Percentiles rank a stretch among this genome's conserved stretches.
Evolutionary conservation across 2,888 invertebrate genomes (phyloP).

Genomic region (Aporophyla lueneburgensis): DNA sequence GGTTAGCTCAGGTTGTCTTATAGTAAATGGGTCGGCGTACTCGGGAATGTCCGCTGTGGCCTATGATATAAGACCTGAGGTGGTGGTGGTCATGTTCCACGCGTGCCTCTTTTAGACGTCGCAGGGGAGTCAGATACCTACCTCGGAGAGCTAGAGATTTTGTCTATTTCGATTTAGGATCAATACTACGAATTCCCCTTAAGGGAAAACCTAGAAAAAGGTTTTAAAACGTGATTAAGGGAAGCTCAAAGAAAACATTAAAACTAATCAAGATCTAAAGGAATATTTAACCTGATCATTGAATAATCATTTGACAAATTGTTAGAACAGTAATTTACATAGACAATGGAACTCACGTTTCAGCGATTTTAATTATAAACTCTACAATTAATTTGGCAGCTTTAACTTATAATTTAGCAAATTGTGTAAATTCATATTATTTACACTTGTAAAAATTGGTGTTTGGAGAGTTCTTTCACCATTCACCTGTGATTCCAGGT

Average conservation of each 20-base stretch:
- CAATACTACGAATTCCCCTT: background rate
- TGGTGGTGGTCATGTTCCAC: no score
- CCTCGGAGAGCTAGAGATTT: no score
- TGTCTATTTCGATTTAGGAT: background rate
- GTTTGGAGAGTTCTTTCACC: constrained; percentile 38
- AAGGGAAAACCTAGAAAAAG: background rate
- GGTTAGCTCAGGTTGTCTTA: no score
- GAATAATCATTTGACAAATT: background rate
- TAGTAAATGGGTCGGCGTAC: no score
- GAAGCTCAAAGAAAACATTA: background rate
- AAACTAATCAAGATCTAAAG: background rate
- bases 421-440: constrained; percentile 12
- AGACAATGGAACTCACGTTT: background rate
- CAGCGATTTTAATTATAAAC: background rate
- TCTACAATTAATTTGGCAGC: background rate
- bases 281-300: background rate
- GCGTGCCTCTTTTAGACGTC: no score
- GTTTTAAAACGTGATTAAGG: background rate
- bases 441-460: constrained; percentile 15
- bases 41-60: no score
- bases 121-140: no score
- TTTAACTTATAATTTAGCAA: background rate
- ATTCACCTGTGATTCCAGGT: constrained; percentile 67
- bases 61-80: no score
- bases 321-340: background rate